These are phyloP conservation scores for Pteropus alecto DNA, from an alignment of 2,113 vertebrate species.

Conservation along the genomic window DNA sequence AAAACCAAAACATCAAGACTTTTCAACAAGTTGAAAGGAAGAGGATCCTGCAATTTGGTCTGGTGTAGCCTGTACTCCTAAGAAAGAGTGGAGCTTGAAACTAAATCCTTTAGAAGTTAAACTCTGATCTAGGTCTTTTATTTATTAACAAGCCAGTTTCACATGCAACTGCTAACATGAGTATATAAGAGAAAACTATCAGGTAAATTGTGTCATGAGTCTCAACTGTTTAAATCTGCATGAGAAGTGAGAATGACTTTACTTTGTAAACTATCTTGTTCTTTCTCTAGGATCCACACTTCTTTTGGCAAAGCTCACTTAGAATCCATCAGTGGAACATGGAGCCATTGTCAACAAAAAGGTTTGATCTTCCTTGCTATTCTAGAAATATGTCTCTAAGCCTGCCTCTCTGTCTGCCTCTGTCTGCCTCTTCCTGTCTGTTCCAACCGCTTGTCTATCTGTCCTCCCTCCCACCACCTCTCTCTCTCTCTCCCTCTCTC, in stretches of 20 bases:
- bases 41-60: neutral
- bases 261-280: neutral
- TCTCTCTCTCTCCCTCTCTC: neutral
- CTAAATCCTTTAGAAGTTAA: neutral
- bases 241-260: neutral
- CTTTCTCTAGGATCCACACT: neutral
- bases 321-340: neutral
- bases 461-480: too few relatives aligned
- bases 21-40: neutral
- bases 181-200: neutral
- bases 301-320: neutral
- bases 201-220: neutral
- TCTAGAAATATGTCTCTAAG: neutral
- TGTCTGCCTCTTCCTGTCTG: neutral
- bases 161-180: neutral
- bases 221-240: neutral
- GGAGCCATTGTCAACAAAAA: neutral
- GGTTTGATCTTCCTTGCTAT: neutral
- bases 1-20: conserved; percentile 11
- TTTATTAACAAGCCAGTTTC: neutral
- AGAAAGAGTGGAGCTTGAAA: neutral
- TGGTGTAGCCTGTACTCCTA: neutral
- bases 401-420: neutral
- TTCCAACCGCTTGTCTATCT: neutral
- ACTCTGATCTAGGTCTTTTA: neutral